Conservation (phyloP, 2,113 vertebrate genomes). For the Aldabrachelys gigantea region DNA sequence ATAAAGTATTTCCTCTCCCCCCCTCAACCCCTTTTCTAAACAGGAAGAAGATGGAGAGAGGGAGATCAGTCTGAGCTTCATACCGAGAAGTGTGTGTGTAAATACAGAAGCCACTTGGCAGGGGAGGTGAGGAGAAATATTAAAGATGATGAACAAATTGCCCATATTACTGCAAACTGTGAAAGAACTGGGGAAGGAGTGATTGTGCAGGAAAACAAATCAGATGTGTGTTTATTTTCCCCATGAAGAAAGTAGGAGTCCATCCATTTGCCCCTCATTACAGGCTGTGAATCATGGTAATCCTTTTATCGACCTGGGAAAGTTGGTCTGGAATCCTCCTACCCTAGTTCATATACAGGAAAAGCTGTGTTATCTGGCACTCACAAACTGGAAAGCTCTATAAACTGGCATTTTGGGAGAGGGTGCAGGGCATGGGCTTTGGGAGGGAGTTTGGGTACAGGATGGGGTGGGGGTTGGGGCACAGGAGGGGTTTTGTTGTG, state of each 20-base stretch:
- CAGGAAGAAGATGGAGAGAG: not conserved
- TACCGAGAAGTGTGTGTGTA: not conserved
- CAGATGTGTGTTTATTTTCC: not conserved
- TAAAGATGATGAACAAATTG: not conserved
- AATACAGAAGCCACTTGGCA: not conserved
- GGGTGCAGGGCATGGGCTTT: no score
- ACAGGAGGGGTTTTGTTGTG: no score
- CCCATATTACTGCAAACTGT: not conserved
- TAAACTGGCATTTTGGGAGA: no score
- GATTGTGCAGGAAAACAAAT: not conserved
- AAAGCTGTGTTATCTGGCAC: no score
- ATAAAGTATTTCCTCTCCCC: not conserved
- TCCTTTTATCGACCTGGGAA: not conserved
- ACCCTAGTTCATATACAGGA: not conserved
- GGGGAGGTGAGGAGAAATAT: not conserved
- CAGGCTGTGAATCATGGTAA: not conserved
- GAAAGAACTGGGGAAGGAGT: not conserved
- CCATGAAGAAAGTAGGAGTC: not conserved
- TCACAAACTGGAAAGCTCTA: no score
- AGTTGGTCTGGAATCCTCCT: not conserved
- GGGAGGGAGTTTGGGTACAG: no score
- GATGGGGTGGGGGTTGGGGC: no score
- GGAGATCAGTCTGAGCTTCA: not conserved
- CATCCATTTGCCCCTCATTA: not conserved
- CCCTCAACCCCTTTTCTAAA: not conserved